A percentile compares a stretch with the other conserved stretches of the same genome.
These are phyloP conservation scores for Amphipoea lucens DNA, from an alignment of 2,888 invertebrate genomes.

Conservation along the genomic window DNA sequence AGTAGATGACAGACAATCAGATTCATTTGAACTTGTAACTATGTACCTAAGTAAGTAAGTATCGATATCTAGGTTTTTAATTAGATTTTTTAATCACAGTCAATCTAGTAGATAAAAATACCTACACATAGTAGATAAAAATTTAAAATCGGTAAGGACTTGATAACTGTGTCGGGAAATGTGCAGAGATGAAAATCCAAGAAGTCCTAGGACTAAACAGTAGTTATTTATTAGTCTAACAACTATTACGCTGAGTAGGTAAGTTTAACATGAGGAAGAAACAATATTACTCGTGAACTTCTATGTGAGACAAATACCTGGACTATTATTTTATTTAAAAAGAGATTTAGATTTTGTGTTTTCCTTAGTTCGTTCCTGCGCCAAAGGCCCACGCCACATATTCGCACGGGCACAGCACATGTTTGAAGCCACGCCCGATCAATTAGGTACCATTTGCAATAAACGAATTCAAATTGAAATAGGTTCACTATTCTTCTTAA, in stretches of 20 bases:
- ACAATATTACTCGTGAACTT: constrained; percentile 17
- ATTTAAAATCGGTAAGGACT: not conserved
- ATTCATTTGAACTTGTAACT: constrained; percentile 29
- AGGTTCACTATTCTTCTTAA: not conserved
- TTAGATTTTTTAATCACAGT: constrained; percentile 55
- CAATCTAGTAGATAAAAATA: constrained; percentile 37
- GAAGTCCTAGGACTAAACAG: constrained; percentile 47
- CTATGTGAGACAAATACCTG: constrained; percentile 21
- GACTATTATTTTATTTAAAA: constrained; percentile 33
- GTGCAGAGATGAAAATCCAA: constrained; percentile 47
- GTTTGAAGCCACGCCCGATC: constrained; percentile 34
- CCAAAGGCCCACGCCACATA: not conserved
- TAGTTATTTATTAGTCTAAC: constrained; percentile 39
- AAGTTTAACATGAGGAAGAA: constrained; percentile 24
- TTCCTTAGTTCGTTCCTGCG: not conserved
- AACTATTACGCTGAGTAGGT: constrained; percentile 43
- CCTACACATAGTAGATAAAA: constrained; percentile 2
- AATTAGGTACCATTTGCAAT: constrained; percentile 12
- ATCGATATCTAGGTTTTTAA: constrained; percentile 27
- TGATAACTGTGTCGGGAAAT: constrained; percentile 26
- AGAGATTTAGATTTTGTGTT: constrained; percentile 14
- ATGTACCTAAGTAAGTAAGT: constrained; percentile 16
- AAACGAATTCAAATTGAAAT: not conserved
- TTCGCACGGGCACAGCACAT: too few relatives aligned
- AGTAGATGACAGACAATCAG: constrained; percentile 1